phyloP scores from a whole-genome alignment of 2,797 vertebrate genomes.

The Podargus strigoides region DNA sequence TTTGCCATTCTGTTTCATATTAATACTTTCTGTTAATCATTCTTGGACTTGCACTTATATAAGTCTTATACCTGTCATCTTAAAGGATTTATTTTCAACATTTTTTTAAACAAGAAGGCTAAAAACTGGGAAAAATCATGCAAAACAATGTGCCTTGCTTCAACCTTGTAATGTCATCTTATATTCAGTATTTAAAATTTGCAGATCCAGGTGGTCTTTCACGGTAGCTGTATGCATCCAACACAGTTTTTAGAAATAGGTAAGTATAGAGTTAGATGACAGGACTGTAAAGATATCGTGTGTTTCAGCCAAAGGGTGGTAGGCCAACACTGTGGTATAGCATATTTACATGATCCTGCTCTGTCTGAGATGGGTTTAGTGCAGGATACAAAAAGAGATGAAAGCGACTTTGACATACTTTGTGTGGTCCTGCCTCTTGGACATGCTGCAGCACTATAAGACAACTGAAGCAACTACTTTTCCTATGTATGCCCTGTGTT shows the following conservation, averaged over 20 bases:
- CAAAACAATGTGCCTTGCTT: not conserved
- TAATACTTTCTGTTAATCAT: not conserved
- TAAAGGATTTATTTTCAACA: not conserved
- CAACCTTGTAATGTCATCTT: not conserved
- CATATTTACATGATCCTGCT: not conserved
- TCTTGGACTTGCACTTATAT: not conserved
- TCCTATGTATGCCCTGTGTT: rapidly evolving
- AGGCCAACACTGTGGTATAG: not conserved
- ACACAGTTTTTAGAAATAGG: not conserved
- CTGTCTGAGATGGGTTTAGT: not conserved
- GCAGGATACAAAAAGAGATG: not conserved
- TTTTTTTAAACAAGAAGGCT: not conserved
- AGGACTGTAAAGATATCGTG: not conserved
- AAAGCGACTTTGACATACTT: rapidly evolving
- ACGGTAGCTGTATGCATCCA: not conserved
- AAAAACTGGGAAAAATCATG: not conserved
- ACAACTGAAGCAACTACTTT: not conserved
- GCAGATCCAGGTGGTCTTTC: not conserved
- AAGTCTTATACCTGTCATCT: not conserved
- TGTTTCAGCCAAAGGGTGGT: not conserved
- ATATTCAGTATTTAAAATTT: not conserved
- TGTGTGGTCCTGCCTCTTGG: not conserved
- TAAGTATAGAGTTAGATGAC: not conserved
- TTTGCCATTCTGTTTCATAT: not conserved
- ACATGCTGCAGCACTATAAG: not conserved